Percentiles rank a stretch among this genome's conserved stretches.
phyloP scores from a whole-genome alignment of 2,113 vertebrate species.

The Turdus rufiventris region DNA sequence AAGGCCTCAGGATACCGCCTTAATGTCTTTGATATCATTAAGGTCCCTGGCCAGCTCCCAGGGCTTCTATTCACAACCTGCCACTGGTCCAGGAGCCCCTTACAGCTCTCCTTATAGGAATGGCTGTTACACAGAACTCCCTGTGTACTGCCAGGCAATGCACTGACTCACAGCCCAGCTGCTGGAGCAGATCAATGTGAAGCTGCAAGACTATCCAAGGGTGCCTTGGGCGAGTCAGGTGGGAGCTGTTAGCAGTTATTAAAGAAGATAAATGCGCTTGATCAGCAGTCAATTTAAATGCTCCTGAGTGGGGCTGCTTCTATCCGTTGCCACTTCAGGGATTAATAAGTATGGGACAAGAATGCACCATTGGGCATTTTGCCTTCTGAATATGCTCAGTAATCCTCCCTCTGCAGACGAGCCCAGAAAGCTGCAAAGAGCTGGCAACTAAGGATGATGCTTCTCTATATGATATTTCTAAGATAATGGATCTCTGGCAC shows the following conservation, averaged over 20 bases:
- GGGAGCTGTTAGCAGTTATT: background rate
- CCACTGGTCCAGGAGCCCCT: background rate
- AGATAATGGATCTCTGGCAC: background rate
- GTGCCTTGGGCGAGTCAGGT: background rate
- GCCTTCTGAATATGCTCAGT: background rate
- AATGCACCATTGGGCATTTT: accelerated
- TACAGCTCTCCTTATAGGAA: background rate
- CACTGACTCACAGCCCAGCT: background rate
- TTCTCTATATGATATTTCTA: background rate
- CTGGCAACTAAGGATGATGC: background rate
- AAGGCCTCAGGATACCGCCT: background rate
- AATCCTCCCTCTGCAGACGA: background rate
- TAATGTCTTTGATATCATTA: background rate
- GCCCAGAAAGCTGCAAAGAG: background rate
- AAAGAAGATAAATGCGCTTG: background rate
- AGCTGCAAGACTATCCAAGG: background rate
- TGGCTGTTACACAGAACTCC: background rate
- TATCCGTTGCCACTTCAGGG: accelerated
- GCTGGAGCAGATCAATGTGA: background rate
- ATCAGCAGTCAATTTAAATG: background rate
- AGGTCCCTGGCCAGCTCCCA: background rate
- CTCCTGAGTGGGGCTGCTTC: accelerated
- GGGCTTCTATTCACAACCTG: background rate
- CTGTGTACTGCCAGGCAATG: background rate
- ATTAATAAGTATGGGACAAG: background rate